Evolutionary conservation across 2,113 vertebrate species (phyloP).

Genomic region (Rattus rattus): DNA sequence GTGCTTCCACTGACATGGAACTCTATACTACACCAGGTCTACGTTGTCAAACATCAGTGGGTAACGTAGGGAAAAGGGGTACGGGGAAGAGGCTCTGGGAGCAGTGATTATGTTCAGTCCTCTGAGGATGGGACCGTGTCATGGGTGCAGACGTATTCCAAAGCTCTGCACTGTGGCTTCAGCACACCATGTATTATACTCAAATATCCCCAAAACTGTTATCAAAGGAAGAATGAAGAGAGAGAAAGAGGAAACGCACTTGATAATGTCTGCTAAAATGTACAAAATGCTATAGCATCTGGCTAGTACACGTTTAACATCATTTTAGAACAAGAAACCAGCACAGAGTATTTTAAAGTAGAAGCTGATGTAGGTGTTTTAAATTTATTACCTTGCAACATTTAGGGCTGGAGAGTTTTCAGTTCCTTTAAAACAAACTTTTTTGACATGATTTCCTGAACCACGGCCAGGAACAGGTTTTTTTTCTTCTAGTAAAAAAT

Average conservation of each 20-base stretch:
- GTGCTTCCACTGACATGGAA: neutral
- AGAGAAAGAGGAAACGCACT: neutral
- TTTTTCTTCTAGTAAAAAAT: constrained; percentile 92
- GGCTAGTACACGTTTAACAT: neutral
- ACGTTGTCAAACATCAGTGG: neutral
- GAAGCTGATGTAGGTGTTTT: constrained; percentile 13
- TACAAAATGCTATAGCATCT: constrained; percentile 26
- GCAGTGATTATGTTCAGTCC: neutral
- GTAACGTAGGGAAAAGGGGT: neutral
- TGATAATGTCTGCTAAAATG: constrained; percentile 3
- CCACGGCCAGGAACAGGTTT: constrained; percentile 81
- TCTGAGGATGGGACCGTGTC: neutral
- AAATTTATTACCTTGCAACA: constrained; percentile 76
- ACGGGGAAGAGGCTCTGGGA: neutral
- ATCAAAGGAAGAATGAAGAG: neutral
- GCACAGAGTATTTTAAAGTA: constrained; percentile 25
- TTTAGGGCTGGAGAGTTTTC: constrained; percentile 87
- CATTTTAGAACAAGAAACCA: constrained; percentile 49
- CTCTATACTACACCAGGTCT: neutral
- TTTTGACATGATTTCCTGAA: constrained; percentile 84
- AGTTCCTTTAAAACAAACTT: constrained; percentile 88
- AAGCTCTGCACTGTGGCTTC: neutral
- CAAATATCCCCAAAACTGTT: constrained; percentile 29
- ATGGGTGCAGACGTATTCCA: neutral
- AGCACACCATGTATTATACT: neutral